Conservation (phyloP, 2,888 invertebrate species). For the Polia nebulosa region DNA sequence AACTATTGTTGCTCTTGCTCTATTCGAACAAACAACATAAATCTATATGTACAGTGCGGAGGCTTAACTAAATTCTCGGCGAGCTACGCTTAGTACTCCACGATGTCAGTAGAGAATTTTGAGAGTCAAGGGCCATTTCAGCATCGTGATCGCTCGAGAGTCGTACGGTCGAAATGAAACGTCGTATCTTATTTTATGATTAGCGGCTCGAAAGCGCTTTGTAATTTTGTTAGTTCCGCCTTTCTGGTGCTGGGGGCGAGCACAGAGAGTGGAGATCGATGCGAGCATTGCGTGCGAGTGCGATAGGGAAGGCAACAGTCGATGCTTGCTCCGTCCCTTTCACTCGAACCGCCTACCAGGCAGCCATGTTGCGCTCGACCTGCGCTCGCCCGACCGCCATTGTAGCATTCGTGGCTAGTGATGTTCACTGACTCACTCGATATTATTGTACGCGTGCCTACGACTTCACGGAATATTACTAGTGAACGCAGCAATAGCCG, state of each 20-base stretch:
- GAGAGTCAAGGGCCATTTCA: conserved; percentile 91
- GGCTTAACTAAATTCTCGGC: conserved; percentile 80
- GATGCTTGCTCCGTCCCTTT: conserved; percentile 82
- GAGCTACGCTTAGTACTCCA: conserved; percentile 84
- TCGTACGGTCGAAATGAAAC: conserved; percentile 91
- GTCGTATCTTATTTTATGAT: conserved; percentile 92
- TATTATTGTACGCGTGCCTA: conserved; percentile 75
- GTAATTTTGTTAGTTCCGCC: conserved; percentile 92
- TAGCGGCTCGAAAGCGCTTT: conserved; percentile 91
- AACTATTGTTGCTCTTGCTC: conserved; percentile 53
- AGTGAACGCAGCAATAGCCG: conserved; percentile 51
- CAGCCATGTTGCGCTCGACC: conserved; percentile 91
- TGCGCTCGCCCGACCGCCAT: conserved; percentile 91
- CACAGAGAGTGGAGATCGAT: conserved; percentile 90
- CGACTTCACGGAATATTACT: conserved; percentile 59
- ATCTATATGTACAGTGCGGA: conserved; percentile 71
- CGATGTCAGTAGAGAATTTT: conserved; percentile 89
- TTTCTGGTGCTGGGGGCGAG: conserved; percentile 91
- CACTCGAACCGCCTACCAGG: conserved; percentile 90
- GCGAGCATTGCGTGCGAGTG: conserved; percentile 88
- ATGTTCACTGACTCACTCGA: conserved; percentile 84
- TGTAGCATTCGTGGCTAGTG: conserved; percentile 90
- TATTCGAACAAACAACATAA: conserved; percentile 74
- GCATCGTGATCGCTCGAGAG: conserved; percentile 90
- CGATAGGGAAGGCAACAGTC: conserved; percentile 81